Evolutionary conservation across 2,113 vertebrate species (phyloP).

Genomic region (Labeo catla): DNA sequence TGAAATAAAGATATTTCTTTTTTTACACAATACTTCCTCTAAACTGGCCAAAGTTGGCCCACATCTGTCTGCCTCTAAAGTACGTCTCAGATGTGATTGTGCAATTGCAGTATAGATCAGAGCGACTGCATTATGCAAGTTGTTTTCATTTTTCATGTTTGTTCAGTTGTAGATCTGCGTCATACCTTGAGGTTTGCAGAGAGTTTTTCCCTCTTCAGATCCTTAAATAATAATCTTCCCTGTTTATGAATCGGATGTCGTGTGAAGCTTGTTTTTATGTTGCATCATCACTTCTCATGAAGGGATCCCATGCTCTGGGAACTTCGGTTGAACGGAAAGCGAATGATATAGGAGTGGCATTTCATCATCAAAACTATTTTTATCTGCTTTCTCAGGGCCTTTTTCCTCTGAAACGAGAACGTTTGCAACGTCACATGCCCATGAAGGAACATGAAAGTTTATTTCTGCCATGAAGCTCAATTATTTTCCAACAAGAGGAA

Average conservation of each 20-base stretch:
- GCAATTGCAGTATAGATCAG: not conserved
- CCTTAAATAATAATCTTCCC: not conserved
- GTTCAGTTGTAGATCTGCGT: constrained; percentile 1
- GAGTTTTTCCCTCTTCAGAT: constrained; percentile 8
- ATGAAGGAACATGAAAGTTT: not conserved
- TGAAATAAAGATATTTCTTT: too few species aligned
- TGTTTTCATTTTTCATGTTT: constrained; percentile 22
- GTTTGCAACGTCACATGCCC: not conserved
- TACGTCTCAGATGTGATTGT: not conserved
- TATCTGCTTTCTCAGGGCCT: not conserved
- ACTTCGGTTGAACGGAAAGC: constrained; percentile 3
- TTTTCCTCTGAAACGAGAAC: not conserved
- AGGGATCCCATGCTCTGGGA: constrained; percentile 11
- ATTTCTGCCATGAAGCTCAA: not conserved
- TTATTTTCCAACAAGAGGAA: constrained; percentile 1
- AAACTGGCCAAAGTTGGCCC: not conserved
- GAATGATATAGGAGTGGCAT: not conserved
- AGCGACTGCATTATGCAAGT: not conserved
- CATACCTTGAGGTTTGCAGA: constrained; percentile 15
- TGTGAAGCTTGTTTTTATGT: not conserved
- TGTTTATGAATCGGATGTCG: not conserved
- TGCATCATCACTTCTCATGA: constrained; percentile 7
- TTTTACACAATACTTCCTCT: not conserved
- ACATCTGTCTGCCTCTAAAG: not conserved
- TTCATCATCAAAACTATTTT: not conserved